Evolutionary conservation across 2,797 vertebrate genomes (phyloP), one percentile per base, ranked within the genome.

Genomic region (Lindbergichthys nudifrons): DNA sequence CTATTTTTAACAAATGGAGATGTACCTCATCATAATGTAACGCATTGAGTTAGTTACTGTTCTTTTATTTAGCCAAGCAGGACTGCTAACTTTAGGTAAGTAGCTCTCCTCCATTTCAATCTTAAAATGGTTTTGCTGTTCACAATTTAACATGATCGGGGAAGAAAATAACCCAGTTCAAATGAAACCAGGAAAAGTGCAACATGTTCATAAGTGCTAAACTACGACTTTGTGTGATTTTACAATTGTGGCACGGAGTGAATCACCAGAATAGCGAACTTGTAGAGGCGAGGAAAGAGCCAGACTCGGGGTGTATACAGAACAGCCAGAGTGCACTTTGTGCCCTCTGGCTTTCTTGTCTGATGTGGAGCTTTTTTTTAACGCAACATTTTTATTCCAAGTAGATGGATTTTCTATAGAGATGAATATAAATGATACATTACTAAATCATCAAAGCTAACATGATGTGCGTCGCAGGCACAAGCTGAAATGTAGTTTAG

Each of bases 261-360:
- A 68, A 42, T 46, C 63, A 60, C 63, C 48, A 41, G 46, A 47
- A 42, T 32, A 21, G 12, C 5, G n/a, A 48, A 57, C 9, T 26
- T 52, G 42, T 26, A 42, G 18, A 13, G 18, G 48, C 3, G 0
- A 46, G 26, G 48, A 62, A 68, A 42, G 14, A 42, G 32, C 30
- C 32, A 42, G 32, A 19, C 32, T 54, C 18, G 1, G 2, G 19
- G 30, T 67, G 26, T 9, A 47, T 16, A 14, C 1, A 39, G 53
- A 58, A 50, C 53, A 0, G 11, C 39, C 16, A 12, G 26, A 41
- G 47, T 32, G 11, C 7, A 0, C 42, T 67, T 36, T 36, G 61
- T 21, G 60, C 74, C 13, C 10, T 41, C 13, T 1, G 15, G 45
- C 54, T 18, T 8, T 10, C 15, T 45, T 21, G 39, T 39, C 71